Conservation (phyloP, 2,888 invertebrate genomes). For the Dicranocentrus wangi region DNA sequence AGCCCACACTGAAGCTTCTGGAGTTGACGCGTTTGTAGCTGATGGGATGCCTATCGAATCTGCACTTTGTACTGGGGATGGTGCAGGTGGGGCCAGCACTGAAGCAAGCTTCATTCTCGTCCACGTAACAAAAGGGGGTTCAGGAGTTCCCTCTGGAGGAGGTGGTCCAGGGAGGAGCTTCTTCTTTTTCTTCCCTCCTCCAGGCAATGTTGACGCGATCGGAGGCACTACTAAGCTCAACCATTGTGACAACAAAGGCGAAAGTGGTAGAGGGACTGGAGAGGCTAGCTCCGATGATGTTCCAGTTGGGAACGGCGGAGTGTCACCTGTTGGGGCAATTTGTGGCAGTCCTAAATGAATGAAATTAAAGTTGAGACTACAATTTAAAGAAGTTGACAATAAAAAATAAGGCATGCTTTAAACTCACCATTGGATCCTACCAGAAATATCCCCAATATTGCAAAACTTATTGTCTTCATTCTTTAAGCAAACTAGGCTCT, state of each 20-base stretch:
- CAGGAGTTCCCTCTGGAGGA: conserved; percentile 29
- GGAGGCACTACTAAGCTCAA: conserved; percentile 57
- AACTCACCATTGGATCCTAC: not conserved
- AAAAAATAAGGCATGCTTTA: too few relatives aligned
- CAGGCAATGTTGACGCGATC: conserved; percentile 1
- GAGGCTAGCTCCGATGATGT: conserved; percentile 9
- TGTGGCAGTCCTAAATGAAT: not conserved
- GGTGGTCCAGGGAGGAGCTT: conserved; percentile 32
- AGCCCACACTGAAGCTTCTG: conserved; percentile 33
- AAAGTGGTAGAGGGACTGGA: not conserved
- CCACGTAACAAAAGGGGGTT: conserved; percentile 54
- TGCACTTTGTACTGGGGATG: not conserved
- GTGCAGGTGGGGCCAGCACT: not conserved
- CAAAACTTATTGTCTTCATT: too few relatives aligned
- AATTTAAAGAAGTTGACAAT: not conserved
- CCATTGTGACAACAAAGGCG: conserved; percentile 59
- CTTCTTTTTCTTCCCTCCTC: too few relatives aligned
- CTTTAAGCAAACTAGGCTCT: too few relatives aligned
- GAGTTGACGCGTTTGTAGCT: not conserved
- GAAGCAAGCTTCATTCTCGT: conserved; percentile 41
- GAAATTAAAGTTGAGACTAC: not conserved
- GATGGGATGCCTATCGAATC: too few relatives aligned
- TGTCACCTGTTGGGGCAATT: not conserved
- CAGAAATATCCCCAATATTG: not conserved
- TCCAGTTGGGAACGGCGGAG: conserved; percentile 16